Base-by-base conservation (phyloP, 2,888 invertebrate species). In the Aporophyla nigra region DNA sequence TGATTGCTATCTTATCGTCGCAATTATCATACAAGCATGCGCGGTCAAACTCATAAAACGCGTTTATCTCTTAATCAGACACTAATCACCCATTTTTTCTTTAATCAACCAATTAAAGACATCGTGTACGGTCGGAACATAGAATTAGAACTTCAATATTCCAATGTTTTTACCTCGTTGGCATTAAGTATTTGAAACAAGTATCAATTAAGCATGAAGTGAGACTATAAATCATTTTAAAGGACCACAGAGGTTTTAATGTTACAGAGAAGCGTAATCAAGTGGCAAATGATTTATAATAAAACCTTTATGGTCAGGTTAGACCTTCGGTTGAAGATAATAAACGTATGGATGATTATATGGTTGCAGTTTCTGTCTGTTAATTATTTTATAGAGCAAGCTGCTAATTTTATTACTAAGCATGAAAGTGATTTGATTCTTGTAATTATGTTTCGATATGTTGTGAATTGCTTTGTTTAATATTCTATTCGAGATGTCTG, bases 91-190 rank as follows among this genome's bases (percentile, higher is more conserved):
- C 51, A 62, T 78, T 87, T 86, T 82, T 76, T 85, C 67, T 78
- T 62, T 76, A 82, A 82, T 74, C 72, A 82, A 66, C 86, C 86
- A 86, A 87, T 87, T 86, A 87, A 80, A 68, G 54, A 77, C 71
- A 62, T 86, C 87, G 69, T 76, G 73, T 78, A 71, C 62, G 74
- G 27, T 81, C 71, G 66, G 14, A 80, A 75, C 62, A 62, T 86
- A 75, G 27, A 70, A 78, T 82, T 79, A 87, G 69, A 62, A 65
- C 53, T 43, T 69, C 53, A 74, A 54, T 86, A 84, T 77, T 80
- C 56, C 78, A 75, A 77, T 78, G 67, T 76, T 86, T 79, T 78
- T 80, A 78, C 58, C 75, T 79, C 72, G 65, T 77, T 76, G 67
- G 75, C 49, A 71, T 56, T 74, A 74, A 74, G 61, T 78, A 86